These are phyloP conservation scores for Oithona nana DNA, from an alignment of 2,888 invertebrate species.

Conservation along the genomic window DNA sequence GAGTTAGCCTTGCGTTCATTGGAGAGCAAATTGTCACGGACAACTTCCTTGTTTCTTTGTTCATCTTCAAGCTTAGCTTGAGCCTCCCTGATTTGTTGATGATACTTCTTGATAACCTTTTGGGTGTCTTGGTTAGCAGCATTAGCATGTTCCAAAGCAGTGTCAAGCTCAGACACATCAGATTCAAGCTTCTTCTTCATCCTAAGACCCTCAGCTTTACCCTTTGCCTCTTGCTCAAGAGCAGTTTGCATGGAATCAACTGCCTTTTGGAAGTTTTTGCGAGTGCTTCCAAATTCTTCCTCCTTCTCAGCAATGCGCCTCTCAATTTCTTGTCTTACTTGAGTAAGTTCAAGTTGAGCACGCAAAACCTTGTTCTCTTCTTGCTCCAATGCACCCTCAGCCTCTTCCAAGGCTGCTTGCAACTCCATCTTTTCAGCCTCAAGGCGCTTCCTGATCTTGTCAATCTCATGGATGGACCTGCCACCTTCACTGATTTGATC, in stretches of 20 bases:
- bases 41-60: constrained; percentile 90
- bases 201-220: constrained; percentile 36
- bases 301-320: constrained; percentile 98
- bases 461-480: constrained; percentile 96
- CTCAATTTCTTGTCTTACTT: constrained; percentile 98
- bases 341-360: constrained; percentile 79
- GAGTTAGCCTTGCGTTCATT: constrained; percentile 93
- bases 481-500: constrained; percentile 99
- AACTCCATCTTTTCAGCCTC: constrained; percentile 99
- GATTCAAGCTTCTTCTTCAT: constrained; percentile 40
- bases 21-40: constrained; percentile 89
- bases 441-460: constrained; percentile 92
- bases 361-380: constrained; percentile 76
- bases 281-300: constrained; percentile 97
- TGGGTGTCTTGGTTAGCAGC: constrained; percentile 30
- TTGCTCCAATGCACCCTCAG: constrained; percentile 95
- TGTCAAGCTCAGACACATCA: constrained; percentile 33
- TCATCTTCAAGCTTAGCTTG: constrained; percentile 91
- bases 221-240: constrained; percentile 35
- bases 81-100: constrained; percentile 88
- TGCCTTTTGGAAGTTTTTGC: constrained; percentile 24
- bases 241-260: constrained; percentile 16
- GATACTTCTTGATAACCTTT: constrained; percentile 46
- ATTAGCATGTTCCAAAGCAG: constrained; percentile 27
- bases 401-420: constrained; percentile 96